Evolutionary conservation across 1,140 invertebrate species (phyloP), one percentile per base, ranked within the genome.

Genomic region (Nylanderia fulva): DNA sequence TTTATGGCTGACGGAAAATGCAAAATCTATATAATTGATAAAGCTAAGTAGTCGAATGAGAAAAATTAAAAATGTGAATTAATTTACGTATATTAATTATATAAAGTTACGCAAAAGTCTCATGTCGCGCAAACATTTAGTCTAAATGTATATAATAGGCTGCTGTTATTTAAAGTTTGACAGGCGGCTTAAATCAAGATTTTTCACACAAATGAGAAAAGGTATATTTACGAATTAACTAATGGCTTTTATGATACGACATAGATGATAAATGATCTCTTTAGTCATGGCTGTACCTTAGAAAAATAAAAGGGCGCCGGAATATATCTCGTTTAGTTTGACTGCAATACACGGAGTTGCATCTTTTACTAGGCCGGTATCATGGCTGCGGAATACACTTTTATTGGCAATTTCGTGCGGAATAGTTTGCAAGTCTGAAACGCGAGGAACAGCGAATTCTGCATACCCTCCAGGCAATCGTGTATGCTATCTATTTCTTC

Each of bases 381-480:
- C 83, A 84, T 84, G 71, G 83, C 66, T 84, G 85, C 60, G 89
- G 90, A 92, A 91, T 91, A 88, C 89, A 87, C 90, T 90, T 92
- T 92, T 91, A 92, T 92, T 85, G 89, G n/a, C 91, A 92, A 92
- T 92, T 91, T 90, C 86, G 86, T 88, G 76, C 42, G 76, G 86
- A 88, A 90, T 85, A 85, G 87, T 85, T 85, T 85, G 83, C 83
- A 72, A 82, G 87, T 84, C 33, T 63, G 86, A 77, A 88, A 69
- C 86, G 80, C 60, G 86, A 87, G 45, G 74, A 79, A 56, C 83
- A 86, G 85, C 86, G 71, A 88, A 87, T 88, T 88, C 76, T 71
- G 86, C 86, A 88, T 85, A 66, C 74, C 84, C 84, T 75, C 63
- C 83, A 71, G 87, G 87, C 83, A 75, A 85, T 69, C 86, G 58